Base-by-base conservation (phyloP, 2,888 invertebrate genomes). In the Gari tellinella region DNA sequence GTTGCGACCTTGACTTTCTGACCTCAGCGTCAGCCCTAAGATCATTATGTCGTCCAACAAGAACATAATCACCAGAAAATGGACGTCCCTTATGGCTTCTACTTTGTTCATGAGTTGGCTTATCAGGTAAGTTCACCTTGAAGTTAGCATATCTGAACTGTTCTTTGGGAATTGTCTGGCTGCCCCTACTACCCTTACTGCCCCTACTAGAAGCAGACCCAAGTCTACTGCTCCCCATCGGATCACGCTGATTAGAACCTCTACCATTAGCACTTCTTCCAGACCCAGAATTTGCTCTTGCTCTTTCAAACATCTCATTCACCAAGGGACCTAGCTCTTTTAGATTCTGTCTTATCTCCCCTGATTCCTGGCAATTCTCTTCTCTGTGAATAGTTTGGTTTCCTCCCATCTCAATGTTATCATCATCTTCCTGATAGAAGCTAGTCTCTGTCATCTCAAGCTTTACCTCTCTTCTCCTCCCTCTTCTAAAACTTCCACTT, bases 401-500 rank as follows among this genome's bases (percentile, higher is more conserved):
- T 15, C 72, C 79, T 37, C 72, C 72, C 53, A 79, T 72, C 46
- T 74, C 79, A 38, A 79, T 79, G 37, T 74, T 74, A 25, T 74
- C 79, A 40, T 79, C 79, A 57, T 79, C 79, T 45, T 82, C 79
- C 23, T 80, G 80, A 65, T 81, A 80, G 51, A 74, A 76, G 57
- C 74, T 80, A 14, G 77, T 73, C 26, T 81, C 79, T 17, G 77
- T 79, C 83, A 83, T 79, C 63, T 82, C 83, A 12, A 83, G 61
- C 40, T 76, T 80, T 1, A 77, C 77, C 25, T 82, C 80, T 19
- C 78, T 56, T 57, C 69, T 61, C 26, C 77, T 53, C 1, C 80
- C 75, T 43, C 78, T 68, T 40, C 76, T 48, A 26, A 67, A 68
- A 62, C 79, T 79, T 5, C 79, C 79, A 68, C 74, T 74, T 23